phyloP scores from a whole-genome alignment of 2,113 vertebrate species.

The Datnioides undecimradiatus region DNA sequence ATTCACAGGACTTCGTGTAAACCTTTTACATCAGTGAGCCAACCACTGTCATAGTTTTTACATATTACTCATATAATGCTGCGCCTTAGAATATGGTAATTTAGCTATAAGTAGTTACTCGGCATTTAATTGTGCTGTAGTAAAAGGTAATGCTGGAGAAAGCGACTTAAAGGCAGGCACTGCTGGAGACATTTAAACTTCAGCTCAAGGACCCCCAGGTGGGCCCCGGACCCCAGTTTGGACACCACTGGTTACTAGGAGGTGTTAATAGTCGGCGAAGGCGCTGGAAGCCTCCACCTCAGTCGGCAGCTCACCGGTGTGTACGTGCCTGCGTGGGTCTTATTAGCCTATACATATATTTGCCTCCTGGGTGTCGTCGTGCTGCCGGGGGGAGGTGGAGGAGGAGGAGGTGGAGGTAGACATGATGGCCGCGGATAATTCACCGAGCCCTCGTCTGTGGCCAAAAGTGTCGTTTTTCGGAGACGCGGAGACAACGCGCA shows the following conservation, averaged over 20 bases:
- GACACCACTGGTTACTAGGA: constrained; percentile 10
- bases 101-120: no score
- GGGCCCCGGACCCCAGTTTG: constrained; percentile 27
- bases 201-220: constrained; percentile 4
- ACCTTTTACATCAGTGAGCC: background rate
- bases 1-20: background rate
- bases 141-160: background rate
- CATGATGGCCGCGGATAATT: background rate
- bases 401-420: background rate
- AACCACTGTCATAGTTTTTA: no score
- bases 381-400: background rate
- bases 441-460: background rate
- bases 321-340: background rate
- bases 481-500: constrained; percentile 49
- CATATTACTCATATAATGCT: no score
- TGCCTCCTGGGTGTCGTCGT: constrained; percentile 10
- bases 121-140: background rate
- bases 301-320: background rate
- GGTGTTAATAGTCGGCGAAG: constrained; percentile 10
- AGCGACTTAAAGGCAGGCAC: background rate
- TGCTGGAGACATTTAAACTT: background rate
- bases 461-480: constrained; percentile 10
- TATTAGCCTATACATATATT: rapidly evolving
- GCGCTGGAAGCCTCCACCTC: constrained; percentile 12
- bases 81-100: no score